Base-by-base conservation (phyloP, 2,113 vertebrate genomes). In the Pterocles orientalis region DNA sequence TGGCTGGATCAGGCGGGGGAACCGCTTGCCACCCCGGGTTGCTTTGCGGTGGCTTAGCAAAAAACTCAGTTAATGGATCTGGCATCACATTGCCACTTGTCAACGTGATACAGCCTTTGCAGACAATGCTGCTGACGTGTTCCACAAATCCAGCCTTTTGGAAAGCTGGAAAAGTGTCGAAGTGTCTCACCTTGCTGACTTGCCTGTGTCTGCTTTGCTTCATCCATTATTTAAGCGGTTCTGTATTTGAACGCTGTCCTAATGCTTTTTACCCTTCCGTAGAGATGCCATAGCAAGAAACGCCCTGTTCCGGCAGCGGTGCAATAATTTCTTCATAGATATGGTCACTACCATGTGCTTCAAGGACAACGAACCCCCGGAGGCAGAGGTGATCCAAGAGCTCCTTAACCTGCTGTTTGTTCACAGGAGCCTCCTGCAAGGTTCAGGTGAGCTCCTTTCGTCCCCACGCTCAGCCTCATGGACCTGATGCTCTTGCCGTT, bases 301-400 rank as follows among this genome's bases (percentile, higher is more conserved):
- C 1, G 90, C 98, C 82, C 88, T 60, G 68, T 99, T 99, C 98
- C 98, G 99, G 70, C 98, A 98, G 93, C 96, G 97, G 34, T 99
- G 99, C 97, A 99, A 99, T 25, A 97, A 98, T 10, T 99, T 99
- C 98, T 99, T 99, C 88, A 98, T 99, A 17, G 98, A 99, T 70
- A 56, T 99, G 84, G 98, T 99, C 76, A 98, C 99, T 23, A 98
- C 97, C 82, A 91, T 99, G 97, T 99, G 99, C 97, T 99, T 99
- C 97, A 99, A 98, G 94, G 99, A 99, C 96, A 99, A 99, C 10
- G 61, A 97, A 3, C 99, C 99, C 6, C 99, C 99, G 1, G 95
- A 98, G 54, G 33, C 90, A 58, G 65, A 62, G 2, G 98, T 99
- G 88, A 98, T 99, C 33, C 36, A 87, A 16, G 92, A 97, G 39